phyloP scores from a whole-genome alignment of 2,113 vertebrate species.

The Thalassoma bifasciatum region DNA sequence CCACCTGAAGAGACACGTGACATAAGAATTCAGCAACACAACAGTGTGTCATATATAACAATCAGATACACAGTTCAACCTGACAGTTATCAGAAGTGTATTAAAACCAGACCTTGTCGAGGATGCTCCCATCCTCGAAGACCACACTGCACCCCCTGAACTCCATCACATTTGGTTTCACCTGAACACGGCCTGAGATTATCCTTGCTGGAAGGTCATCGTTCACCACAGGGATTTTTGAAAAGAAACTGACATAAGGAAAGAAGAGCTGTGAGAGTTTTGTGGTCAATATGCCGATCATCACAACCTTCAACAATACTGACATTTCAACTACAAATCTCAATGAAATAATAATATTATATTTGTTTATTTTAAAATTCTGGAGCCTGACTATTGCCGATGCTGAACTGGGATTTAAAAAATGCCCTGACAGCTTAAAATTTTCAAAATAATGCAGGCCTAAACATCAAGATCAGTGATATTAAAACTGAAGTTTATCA shows the following conservation, averaged over 20 bases:
- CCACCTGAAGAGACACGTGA: conserved; percentile 72
- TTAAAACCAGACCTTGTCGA: conserved; percentile 79
- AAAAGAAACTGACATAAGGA: neutral
- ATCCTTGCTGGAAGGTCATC: conserved; percentile 91
- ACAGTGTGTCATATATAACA: neutral
- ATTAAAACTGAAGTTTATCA: too few species aligned
- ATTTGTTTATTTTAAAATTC: too few species aligned
- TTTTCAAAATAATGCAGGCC: too few species aligned
- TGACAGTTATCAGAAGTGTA: neutral
- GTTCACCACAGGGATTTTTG: conserved; percentile 84
- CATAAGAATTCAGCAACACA: neutral
- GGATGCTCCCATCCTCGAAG: conserved; percentile 87
- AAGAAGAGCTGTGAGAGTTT: neutral
- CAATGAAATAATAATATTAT: too few species aligned
- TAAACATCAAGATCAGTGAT: too few species aligned
- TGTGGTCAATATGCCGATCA: too few species aligned
- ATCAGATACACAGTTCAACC: neutral
- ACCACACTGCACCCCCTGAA: conserved; percentile 86
- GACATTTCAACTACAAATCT: too few species aligned
- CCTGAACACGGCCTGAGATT: conserved; percentile 84
- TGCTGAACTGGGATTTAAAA: too few species aligned
- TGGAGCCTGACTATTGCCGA: too few species aligned
- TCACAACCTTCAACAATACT: too few species aligned
- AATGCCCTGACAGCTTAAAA: too few species aligned
- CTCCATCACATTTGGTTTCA: conserved; percentile 88